Base-by-base conservation (phyloP, 2,113 vertebrate genomes). In the Pseudorectes ferrugineus region DNA sequence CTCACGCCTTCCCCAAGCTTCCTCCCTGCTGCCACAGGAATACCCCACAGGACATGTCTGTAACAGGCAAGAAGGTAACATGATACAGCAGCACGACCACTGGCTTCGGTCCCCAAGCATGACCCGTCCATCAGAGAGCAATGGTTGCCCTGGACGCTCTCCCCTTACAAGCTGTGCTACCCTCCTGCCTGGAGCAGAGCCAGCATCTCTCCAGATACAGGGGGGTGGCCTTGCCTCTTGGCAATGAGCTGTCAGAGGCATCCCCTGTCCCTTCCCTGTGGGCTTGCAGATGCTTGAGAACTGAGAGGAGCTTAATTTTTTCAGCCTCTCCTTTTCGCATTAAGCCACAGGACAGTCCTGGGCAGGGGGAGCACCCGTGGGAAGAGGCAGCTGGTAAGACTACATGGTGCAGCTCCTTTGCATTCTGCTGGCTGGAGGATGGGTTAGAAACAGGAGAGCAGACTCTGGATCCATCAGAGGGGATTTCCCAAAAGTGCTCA, bases 51-150 rank as follows among this genome's bases (percentile, higher is more conserved):
- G 55, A 36, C 0, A 0, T 21, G 26, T 33, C 59, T 58, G 36
- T 58, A 67, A 42, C 28, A 51, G 12, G 38, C n/a, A 19, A 48
- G 21, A 10, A 59, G 48, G 48, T 51, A 83, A 73, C 8, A 2
- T 0, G 18, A 58, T 4, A 51, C 0, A 46, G 31, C 29, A 82
- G 52, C 48, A 75, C 0, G 0, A 31, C 31, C n/a, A 6, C 17
- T 72, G 52, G 19, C 46, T 78, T 82, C 48, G 0, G 43, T 38
- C 31, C 55, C 55, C 43, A 57, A 4, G 26, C 5, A 24, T 43
- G 43, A 49, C 4, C 6, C 26, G 21, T 67, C 52, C 33, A 35
- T 5, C 35, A 38, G 48, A 63, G 28, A 85, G 33, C 33, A 22
- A 16, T 5, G 38, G 15, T 49, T 26, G 19, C 33, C 26, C 46